phyloP scores from a whole-genome alignment of 2,113 vertebrate genomes.

The Procapra przewalskii region DNA sequence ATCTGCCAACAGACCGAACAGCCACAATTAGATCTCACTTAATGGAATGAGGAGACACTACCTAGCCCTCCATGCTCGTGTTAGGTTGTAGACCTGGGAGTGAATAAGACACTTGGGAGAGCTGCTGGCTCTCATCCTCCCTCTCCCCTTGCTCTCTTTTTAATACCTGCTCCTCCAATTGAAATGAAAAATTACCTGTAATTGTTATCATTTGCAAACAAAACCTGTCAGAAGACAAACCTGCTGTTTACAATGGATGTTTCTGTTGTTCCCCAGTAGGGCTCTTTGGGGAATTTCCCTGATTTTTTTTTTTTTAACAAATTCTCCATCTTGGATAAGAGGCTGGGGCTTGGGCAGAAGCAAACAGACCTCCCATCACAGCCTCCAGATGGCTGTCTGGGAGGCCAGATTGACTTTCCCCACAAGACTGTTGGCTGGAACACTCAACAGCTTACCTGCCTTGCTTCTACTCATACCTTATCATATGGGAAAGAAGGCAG shows the following conservation, averaged over 20 bases:
- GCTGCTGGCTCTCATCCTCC: conserved; percentile 40
- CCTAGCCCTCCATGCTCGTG: conserved; percentile 78
- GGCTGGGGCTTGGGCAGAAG: background rate
- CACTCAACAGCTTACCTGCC: conserved; percentile 2
- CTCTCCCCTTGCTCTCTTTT: conserved; percentile 27
- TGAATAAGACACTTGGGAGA: conserved; percentile 85
- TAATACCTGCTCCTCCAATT: conserved; percentile 79
- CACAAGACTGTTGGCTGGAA: background rate
- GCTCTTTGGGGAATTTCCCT: conserved; percentile 79
- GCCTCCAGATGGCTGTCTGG: conserved; percentile 52
- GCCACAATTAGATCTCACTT: conserved; percentile 90
- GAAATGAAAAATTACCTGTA: conserved; percentile 86
- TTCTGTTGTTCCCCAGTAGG: conserved; percentile 76
- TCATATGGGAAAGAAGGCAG: background rate
- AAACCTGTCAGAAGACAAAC: conserved; percentile 82
- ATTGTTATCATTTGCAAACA: conserved; percentile 87
- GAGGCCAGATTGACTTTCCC: conserved; percentile 42
- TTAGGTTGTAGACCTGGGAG: conserved; percentile 85
- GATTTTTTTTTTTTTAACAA: conserved; percentile 76
- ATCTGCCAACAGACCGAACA: conserved; percentile 88
- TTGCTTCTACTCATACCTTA: conserved; percentile 32
- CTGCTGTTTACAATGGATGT: conserved; percentile 83
- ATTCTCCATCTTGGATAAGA: conserved; percentile 68
- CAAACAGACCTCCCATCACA: conserved; percentile 65
- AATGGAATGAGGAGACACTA: conserved; percentile 86